Percentiles rank a stretch among this genome's conserved stretches.
Evolutionary conservation across 2,797 vertebrate genomes (phyloP).

Genomic region (Neosilurus hyrtlii): DNA sequence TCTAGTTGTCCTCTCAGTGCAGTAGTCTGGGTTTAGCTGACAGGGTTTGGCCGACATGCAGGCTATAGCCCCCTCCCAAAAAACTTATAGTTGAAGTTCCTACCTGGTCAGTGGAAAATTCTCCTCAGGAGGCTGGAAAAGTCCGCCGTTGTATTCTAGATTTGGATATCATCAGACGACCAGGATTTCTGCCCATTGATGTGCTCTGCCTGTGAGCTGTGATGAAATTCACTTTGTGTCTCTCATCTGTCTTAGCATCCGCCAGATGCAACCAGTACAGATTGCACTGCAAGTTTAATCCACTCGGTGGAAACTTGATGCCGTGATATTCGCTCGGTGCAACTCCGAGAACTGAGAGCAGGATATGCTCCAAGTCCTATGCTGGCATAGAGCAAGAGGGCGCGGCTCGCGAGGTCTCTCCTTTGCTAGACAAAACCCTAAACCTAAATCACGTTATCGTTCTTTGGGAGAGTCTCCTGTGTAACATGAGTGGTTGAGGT

Average conservation of each 20-base stretch:
- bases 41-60: neutral
- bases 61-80: neutral
- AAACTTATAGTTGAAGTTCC: neutral
- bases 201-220: neutral
- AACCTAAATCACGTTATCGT: neutral
- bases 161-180: neutral
- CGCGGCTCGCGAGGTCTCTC: neutral
- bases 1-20: neutral
- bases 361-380: constrained; percentile 15
- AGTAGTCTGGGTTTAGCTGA: neutral
- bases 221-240: neutral
- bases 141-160: neutral
- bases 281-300: constrained; percentile 1
- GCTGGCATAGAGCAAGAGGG: neutral
- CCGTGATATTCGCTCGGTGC: constrained; percentile 5
- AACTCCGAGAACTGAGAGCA: constrained; percentile 11
- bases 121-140: neutral
- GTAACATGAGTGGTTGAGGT: neutral
- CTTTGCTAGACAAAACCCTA: neutral
- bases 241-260: constrained; percentile 4
- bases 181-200: neutral
- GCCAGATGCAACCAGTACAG: neutral
- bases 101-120: neutral
- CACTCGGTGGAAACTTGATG: constrained; percentile 12
- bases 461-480: neutral